Conservation (phyloP, 2,888 invertebrate species). For the Cryptocephalus primarius region DNA sequence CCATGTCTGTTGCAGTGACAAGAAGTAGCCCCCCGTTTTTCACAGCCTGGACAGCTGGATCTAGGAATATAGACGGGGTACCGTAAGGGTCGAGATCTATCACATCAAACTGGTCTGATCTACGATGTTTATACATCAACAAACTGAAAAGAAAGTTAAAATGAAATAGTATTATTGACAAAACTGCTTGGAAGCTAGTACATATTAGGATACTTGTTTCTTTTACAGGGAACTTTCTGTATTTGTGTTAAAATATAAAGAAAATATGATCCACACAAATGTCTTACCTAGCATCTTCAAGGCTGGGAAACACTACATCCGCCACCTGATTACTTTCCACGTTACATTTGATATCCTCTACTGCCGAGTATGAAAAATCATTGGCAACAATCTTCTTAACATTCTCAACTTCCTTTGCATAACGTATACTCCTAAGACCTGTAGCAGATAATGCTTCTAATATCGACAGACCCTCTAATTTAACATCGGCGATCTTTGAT, state of each 20-base stretch:
- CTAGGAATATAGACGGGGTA: conserved; percentile 85
- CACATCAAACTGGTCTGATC: conserved; percentile 66
- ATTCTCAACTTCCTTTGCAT: conserved; percentile 87
- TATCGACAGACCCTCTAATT: conserved; percentile 52
- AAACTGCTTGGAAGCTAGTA: not conserved
- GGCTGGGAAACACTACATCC: conserved; percentile 60
- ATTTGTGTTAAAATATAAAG: too few species aligned
- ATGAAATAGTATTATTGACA: not conserved
- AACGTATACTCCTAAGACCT: conserved; percentile 89
- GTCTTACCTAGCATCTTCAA: conserved; percentile 80
- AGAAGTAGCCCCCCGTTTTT: conserved; percentile 77
- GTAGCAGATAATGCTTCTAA: conserved; percentile 94
- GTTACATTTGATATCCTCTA: conserved; percentile 76
- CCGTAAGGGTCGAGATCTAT: conserved; percentile 98
- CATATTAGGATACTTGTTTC: too few species aligned
- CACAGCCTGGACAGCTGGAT: conserved; percentile 74
- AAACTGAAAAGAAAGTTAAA: conserved; percentile 45
- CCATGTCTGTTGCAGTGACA: conserved; percentile 97
- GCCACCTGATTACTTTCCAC: conserved; percentile 63
- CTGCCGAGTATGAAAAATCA: conserved; percentile 77
- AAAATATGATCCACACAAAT: not conserved
- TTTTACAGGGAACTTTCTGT: too few species aligned
- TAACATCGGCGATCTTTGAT: conserved; percentile 9
- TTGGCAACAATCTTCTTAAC: conserved; percentile 78
- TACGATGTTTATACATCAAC: conserved; percentile 73